These are phyloP conservation scores for Amyelois transitella DNA, from an alignment of 1,140 invertebrate species.

Conservation along the genomic window DNA sequence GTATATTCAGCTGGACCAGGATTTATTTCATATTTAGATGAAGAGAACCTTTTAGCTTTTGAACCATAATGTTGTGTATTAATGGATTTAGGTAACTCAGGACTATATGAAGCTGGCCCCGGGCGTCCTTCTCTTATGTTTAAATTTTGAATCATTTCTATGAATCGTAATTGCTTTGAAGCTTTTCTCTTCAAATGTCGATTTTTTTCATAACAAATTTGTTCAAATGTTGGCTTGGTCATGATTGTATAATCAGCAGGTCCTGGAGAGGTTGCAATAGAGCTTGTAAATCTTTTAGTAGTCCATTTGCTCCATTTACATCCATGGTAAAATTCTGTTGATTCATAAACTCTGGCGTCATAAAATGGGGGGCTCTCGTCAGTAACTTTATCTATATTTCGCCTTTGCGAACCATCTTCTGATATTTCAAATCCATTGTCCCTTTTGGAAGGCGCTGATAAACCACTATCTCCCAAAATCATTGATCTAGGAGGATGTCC, in stretches of 20 bases:
- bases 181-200: constrained; percentile 34
- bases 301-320: constrained; percentile 61
- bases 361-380: constrained; percentile 41
- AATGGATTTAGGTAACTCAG: constrained; percentile 26
- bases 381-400: constrained; percentile 14
- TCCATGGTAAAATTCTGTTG: constrained; percentile 44
- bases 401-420: constrained; percentile 21
- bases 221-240: constrained; percentile 17
- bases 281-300: constrained; percentile 19
- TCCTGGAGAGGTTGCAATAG: constrained; percentile 26
- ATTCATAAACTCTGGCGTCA: constrained; percentile 33
- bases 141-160: constrained; percentile 46
- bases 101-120: constrained; percentile 43
- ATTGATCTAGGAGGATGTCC: constrained; percentile 26
- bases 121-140: constrained; percentile 38
- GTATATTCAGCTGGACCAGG: constrained; percentile 45
- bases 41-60: constrained; percentile 34
- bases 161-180: constrained; percentile 47
- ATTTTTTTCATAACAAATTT: constrained; percentile 40
- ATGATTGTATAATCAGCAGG: constrained; percentile 44
- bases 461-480: constrained; percentile 11
- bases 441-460: constrained; percentile 28
- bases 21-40: constrained; percentile 17
- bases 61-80: constrained; percentile 30
- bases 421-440: constrained; percentile 29